Conservation (phyloP, 2,113 vertebrate species). For the Stigmatopora nigra region DNA sequence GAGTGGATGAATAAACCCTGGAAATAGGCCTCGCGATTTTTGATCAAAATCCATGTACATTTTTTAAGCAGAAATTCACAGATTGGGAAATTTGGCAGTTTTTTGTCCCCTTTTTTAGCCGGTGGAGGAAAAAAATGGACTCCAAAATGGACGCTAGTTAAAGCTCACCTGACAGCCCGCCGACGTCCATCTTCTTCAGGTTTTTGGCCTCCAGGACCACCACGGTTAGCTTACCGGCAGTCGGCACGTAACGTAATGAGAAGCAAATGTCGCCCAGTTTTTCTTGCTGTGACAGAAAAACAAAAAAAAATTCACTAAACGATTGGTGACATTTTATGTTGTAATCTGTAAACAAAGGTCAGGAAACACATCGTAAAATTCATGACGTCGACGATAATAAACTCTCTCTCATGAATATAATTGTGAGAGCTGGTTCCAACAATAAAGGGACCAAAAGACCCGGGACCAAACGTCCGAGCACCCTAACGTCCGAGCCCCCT, state of each 20-base stretch:
- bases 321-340: not conserved
- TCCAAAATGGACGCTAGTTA: not conserved
- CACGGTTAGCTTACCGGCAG: conserved; percentile 95
- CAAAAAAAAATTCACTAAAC: not conserved
- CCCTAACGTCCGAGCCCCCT: too few relatives aligned
- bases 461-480: too few relatives aligned
- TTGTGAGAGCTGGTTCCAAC: too few relatives aligned
- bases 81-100: too few relatives aligned
- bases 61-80: too few relatives aligned
- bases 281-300: conserved; percentile 82
- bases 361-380: not conserved
- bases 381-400: too few relatives aligned
- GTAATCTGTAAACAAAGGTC: not conserved
- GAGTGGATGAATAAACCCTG: not conserved
- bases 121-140: too few relatives aligned
- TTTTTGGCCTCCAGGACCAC: conserved; percentile 97
- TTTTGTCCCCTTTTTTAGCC: not conserved
- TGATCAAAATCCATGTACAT: too few relatives aligned
- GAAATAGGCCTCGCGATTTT: not conserved
- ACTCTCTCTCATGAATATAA: too few relatives aligned
- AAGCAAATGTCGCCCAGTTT: conserved; percentile 98
- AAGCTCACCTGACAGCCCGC: conserved; percentile 87
- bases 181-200: conserved; percentile 98
- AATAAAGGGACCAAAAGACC: too few relatives aligned
- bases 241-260: conserved; percentile 95